Conservation (phyloP, 1,140 invertebrate species). For the Nilaparvata lugens region DNA sequence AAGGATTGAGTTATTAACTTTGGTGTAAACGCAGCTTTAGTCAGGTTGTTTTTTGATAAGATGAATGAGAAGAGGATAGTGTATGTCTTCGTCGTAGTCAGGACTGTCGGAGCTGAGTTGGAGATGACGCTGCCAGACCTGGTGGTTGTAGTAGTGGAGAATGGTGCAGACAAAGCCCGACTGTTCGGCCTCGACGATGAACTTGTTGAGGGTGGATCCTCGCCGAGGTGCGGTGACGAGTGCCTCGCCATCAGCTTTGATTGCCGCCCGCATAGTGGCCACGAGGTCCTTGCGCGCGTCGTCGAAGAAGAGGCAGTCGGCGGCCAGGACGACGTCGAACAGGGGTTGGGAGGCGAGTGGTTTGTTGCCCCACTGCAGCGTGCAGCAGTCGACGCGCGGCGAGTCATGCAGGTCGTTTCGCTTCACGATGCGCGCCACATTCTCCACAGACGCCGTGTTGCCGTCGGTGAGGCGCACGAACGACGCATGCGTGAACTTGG, state of each 20-base stretch:
- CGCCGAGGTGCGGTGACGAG: constrained; percentile 68
- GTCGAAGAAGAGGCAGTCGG: constrained; percentile 79
- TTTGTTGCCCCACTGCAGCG: constrained; percentile 38
- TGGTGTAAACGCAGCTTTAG: too few species aligned
- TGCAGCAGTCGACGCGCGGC: constrained; percentile 32
- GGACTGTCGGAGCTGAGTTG: constrained; percentile 43
- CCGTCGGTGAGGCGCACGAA: constrained; percentile 65
- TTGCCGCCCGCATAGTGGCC: constrained; percentile 53
- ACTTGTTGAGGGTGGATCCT: constrained; percentile 59
- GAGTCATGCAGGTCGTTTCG: constrained; percentile 41
- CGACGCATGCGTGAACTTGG: constrained; percentile 51
- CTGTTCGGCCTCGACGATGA: constrained; percentile 47
- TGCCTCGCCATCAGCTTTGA: constrained; percentile 54
- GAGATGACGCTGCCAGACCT: constrained; percentile 56
- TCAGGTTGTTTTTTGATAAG: constrained; percentile 37
- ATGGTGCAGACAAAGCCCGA: constrained; percentile 48
- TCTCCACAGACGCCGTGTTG: constrained; percentile 65
- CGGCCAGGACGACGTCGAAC: constrained; percentile 64
- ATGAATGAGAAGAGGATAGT: constrained; percentile 54
- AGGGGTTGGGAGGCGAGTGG: constrained; percentile 20
- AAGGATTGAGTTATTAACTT: too few species aligned
- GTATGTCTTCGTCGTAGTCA: constrained; percentile 55
- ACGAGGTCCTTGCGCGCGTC: constrained; percentile 61
- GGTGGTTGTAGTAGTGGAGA: constrained; percentile 47
- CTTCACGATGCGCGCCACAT: constrained; percentile 53